phyloP scores from a whole-genome alignment of 23 tunicate genomes.

The Corella eumyota region DNA sequence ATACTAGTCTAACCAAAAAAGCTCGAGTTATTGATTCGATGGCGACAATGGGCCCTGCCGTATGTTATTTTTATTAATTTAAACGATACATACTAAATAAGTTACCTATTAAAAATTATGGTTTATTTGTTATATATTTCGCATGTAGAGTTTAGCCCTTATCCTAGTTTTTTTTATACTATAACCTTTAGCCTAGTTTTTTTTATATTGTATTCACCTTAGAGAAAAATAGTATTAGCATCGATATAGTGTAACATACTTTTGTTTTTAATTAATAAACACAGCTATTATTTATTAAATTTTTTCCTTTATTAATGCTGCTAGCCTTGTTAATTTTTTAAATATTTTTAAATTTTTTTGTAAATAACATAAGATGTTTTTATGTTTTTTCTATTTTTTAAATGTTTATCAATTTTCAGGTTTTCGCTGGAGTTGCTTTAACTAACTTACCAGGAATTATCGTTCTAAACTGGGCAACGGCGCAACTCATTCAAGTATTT shows the following conservation, averaged over 20 bases:
- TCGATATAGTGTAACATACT: no score
- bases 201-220: no score
- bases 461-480: slow-evolving; percentile 86
- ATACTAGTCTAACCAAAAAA: slow-evolving; percentile 49
- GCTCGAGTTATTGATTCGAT: slow-evolving; percentile 74
- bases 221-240: no score
- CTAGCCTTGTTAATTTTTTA: no score
- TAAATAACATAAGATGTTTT: background rate
- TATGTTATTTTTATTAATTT: slow-evolving; percentile 14
- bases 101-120: no score
- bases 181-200: no score
- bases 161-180: no score
- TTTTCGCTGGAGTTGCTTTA: slow-evolving; percentile 94
- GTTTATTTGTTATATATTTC: no score
- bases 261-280: no score
- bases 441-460: slow-evolving; percentile 98
- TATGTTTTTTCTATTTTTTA: background rate
- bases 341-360: background rate
- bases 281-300: no score
- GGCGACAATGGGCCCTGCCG: slow-evolving; percentile 97
- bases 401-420: slow-evolving; percentile 13
- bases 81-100: background rate
- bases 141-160: no score
- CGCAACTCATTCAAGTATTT: slow-evolving; percentile 93
- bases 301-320: no score